Evolutionary conservation across 2,113 vertebrate species (phyloP), one percentile per base, ranked within the genome.

Genomic region (Sterna hirundo): DNA sequence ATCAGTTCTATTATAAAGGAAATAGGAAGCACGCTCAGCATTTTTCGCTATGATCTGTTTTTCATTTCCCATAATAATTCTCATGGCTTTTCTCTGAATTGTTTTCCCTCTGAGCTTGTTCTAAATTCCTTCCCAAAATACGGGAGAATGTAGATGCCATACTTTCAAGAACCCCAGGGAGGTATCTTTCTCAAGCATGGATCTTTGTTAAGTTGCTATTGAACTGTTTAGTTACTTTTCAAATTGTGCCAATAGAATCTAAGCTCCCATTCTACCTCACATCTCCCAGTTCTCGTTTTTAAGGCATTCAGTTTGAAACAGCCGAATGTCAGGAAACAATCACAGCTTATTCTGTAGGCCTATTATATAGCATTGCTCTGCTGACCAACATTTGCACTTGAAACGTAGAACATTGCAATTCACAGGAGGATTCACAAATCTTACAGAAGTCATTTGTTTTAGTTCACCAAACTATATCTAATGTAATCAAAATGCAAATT

Each of bases 401-500:
- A 95, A 95, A 93, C 46, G 78, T 20, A 27, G 44, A 86, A 81
- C 60, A 88, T 68, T 90, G 88, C 75, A 32, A 79, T 86, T 88
- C 60, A 86, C 36, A 36, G 20, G 16, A 75, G 60, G 25, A 75
- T 70, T 86, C 54, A 55, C 20, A 87, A 38, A 81, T 81, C 68
- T 88, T 54, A 75, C 0, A 78, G 29, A 82, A 91, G 32, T 68
- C 1, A 62, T 82, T 88, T 55, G 32, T 54, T 92, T 92, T 68
- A 70, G 44, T 75, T 77, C 38, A 80, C 20, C n/a, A 36, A 76
- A 78, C 46, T 81, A 32, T 40, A 76, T 44, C 36, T 40, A 68
- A 57, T 61, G 77, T 61, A 80, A 92, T 79, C 52, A 89, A 86
- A 91, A 84, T 54, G 72, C 57, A 94, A 86, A 84, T 64, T 81